phyloP scores from a whole-genome alignment of 1,140 invertebrate species.

The fruit fly (Drosophila melanogaster) region Release_6_plus_ISO1_MT NT_037436.4:2698501-2699000 shows the following conservation, averaged over 20 bases:
- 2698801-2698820: slow-evolving; percentile 63
- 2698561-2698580: slow-evolving; percentile 79
- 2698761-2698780: slow-evolving; percentile 38
- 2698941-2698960: slow-evolving; percentile 43
- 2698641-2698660: slow-evolving; percentile 42
- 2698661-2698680: slow-evolving; percentile 23
- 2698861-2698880: slow-evolving; percentile 73
- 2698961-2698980: slow-evolving; percentile 71
- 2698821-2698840: slow-evolving; percentile 81
- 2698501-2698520: neutral
- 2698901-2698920: slow-evolving; percentile 79
- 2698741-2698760: slow-evolving; percentile 54
- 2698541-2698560: slow-evolving; percentile 57
- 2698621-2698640: slow-evolving; percentile 44
- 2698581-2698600: slow-evolving; percentile 53
- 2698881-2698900: slow-evolving; percentile 40
- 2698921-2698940: slow-evolving; percentile 55
- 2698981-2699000: slow-evolving; percentile 68
- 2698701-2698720: slow-evolving; percentile 66
- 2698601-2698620: slow-evolving; percentile 52
- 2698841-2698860: slow-evolving; percentile 62
- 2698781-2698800: slow-evolving; percentile 38
- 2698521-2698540: slow-evolving; percentile 42
- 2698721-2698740: slow-evolving; percentile 70
- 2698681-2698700: slow-evolving; percentile 15